Base-by-base conservation (phyloP, 2,113 vertebrate species). In the Saimiri boliviensis region DNA sequence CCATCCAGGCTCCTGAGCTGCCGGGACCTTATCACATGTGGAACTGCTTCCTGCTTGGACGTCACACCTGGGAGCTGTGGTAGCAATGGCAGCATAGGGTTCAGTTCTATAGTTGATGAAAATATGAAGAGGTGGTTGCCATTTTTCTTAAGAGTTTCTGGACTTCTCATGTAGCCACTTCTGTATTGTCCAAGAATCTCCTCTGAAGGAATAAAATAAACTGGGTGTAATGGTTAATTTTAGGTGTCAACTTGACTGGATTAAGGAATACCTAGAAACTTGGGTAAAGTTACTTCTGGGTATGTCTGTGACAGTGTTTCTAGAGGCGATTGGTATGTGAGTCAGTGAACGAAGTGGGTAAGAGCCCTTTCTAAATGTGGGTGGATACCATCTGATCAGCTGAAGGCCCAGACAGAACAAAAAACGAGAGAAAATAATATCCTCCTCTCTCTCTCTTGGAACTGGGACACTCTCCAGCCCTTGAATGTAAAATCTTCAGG, bases 21-120 rank as follows among this genome's bases (percentile, higher is more conserved):
- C 56, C 6, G 5, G 17, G 19, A 17, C 2, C 23, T 21, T 40
- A 25, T 2, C 21, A 8, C 10, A 1, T 8, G 2, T n/a, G 86
- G 35, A 32, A 2, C 17, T 52, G 52, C 32, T 71, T 52, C 42
- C 60, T 90, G 32, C 23, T 60, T 16, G 42, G 4, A 12, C 25
- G 12, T 35, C 14, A 3, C 14, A 66, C 14, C 4, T 11, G 19
- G 27, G 3, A 49, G 10, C 27, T 56, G 5, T 21, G 27, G 52
- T 3, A 45, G 68, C 6, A n/a, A 5, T 2, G 13, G 20, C 42
- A 49, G 58, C 32, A 71, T 3, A 2, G 1, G 8, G 19, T 25
- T 12, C 21, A 32, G 11, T 16, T 49, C 37, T 13, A 20, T 23
- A 74, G 14, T 35, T 56, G 10, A 73, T 32, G 8, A n/a, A 68